phyloP scores from a whole-genome alignment of 2,888 invertebrate genomes.

The Meandrusa payeni region DNA sequence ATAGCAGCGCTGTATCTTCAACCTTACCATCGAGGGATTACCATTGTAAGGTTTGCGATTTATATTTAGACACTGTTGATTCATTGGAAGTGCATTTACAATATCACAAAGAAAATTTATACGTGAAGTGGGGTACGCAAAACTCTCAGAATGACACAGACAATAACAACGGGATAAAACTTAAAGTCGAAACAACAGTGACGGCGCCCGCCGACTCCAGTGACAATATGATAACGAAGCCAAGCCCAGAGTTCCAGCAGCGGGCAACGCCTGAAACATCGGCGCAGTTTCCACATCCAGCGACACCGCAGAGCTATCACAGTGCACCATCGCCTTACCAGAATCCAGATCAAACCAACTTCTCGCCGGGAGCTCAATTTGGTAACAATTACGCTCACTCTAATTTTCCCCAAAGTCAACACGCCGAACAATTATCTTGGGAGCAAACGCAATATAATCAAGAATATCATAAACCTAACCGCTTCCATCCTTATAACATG shows the following conservation, averaged over 20 bases:
- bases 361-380: slow-evolving; percentile 78
- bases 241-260: slow-evolving; percentile 81
- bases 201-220: slow-evolving; percentile 89
- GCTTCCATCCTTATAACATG: slow-evolving; percentile 77
- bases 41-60: slow-evolving; percentile 88
- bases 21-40: slow-evolving; percentile 81
- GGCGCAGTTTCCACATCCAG: slow-evolving; percentile 81
- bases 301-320: slow-evolving; percentile 84
- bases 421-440: slow-evolving; percentile 72
- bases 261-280: slow-evolving; percentile 81
- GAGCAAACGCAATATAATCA: slow-evolving; percentile 71
- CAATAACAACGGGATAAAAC: slow-evolving; percentile 84
- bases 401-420: slow-evolving; percentile 73
- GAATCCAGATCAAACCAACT: slow-evolving; percentile 80
- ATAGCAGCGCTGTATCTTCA: slow-evolving; percentile 77
- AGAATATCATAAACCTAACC: slow-evolving; percentile 65
- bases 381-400: slow-evolving; percentile 74
- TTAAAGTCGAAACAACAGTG: slow-evolving; percentile 81
- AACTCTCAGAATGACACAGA: slow-evolving; percentile 81
- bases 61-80: slow-evolving; percentile 87
- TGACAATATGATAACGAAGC: slow-evolving; percentile 83
- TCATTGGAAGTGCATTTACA: slow-evolving; percentile 90
- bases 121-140: slow-evolving; percentile 86
- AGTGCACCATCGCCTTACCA: slow-evolving; percentile 85
- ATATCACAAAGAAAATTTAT: slow-evolving; percentile 89